Evolutionary conservation across 2,113 vertebrate genomes (phyloP).

Genomic region (Pedetes capensis): DNA sequence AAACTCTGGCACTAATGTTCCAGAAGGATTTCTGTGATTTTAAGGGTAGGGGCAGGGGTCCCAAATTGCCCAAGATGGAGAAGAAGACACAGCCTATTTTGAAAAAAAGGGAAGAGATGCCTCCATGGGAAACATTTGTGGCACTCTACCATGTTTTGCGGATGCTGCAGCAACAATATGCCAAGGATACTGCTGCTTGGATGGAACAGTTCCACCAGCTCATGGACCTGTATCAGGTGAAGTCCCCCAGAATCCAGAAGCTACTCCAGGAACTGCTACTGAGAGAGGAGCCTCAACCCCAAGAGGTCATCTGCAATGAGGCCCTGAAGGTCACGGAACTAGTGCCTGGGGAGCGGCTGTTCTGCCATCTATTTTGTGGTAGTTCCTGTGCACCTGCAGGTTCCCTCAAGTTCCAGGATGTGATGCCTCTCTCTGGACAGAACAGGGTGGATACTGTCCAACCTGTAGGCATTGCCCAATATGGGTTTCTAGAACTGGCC

Average conservation of each 20-base stretch:
- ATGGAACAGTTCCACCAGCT: constrained; percentile 43
- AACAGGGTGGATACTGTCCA: constrained; percentile 49
- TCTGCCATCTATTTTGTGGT: constrained; percentile 52
- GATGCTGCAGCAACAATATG: constrained; percentile 21
- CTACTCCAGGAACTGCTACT: constrained; percentile 67
- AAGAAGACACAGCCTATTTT: background rate
- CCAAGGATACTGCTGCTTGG: background rate
- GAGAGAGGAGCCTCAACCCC: background rate
- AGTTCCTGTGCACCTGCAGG: background rate
- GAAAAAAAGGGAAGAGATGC: background rate
- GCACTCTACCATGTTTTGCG: constrained; percentile 45
- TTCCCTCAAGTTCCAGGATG: background rate
- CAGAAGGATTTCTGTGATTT: constrained; percentile 59
- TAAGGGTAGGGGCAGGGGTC: constrained; percentile 21
- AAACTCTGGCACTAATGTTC: constrained; percentile 54
- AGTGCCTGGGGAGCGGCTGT: constrained; percentile 46
- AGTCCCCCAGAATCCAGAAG: constrained; percentile 54
- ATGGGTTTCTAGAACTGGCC: constrained; percentile 65
- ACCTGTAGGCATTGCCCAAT: constrained; percentile 34
- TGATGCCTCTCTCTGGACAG: constrained; percentile 51
- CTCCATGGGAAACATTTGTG: constrained; percentile 44
- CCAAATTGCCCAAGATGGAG: background rate
- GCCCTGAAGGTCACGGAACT: background rate
- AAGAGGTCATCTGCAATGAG: background rate
- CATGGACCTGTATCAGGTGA: constrained; percentile 69